Percentiles rank a stretch among this genome's conserved stretches.
Conservation (phyloP, 2,113 vertebrate genomes). For the Isurus oxyrinchus region DNA sequence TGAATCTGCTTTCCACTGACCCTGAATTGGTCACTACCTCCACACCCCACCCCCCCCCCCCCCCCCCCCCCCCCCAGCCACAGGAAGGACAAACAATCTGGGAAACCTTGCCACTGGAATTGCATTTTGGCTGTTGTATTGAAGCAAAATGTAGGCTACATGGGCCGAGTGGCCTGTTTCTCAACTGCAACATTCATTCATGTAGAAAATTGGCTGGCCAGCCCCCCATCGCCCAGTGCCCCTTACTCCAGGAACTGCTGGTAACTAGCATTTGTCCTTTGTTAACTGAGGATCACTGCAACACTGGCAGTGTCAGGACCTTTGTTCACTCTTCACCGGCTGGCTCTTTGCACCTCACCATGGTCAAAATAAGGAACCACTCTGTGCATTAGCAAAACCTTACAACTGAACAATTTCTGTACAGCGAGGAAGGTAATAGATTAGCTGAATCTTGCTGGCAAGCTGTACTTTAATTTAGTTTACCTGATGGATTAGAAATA, state of each 20-base stretch:
- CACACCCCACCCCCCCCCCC: too few relatives aligned
- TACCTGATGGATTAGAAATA: background rate
- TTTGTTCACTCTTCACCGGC: background rate
- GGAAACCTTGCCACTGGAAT: background rate
- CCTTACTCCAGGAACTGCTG: background rate
- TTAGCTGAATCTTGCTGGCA: background rate
- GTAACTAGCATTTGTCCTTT: background rate
- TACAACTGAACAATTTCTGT: background rate
- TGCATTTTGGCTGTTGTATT: background rate
- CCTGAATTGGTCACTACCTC: background rate
- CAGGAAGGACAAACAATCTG: background rate
- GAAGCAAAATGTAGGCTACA: too few relatives aligned
- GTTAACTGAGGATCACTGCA: background rate
- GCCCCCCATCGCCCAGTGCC: background rate
- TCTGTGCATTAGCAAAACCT: background rate
- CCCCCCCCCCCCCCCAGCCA: too few relatives aligned
- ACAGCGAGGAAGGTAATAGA: background rate
- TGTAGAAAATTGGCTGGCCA: background rate
- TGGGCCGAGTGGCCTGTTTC: background rate
- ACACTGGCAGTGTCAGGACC: background rate
- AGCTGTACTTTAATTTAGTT: background rate
- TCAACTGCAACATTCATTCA: background rate
- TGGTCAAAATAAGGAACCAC: background rate
- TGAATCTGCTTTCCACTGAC: background rate
- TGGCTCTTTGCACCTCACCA: background rate